A percentile compares a stretch with the other conserved stretches of the same genome.
phyloP scores from a whole-genome alignment of 1,140 invertebrate genomes.

The Caenorhabditis inopinata region DNA sequence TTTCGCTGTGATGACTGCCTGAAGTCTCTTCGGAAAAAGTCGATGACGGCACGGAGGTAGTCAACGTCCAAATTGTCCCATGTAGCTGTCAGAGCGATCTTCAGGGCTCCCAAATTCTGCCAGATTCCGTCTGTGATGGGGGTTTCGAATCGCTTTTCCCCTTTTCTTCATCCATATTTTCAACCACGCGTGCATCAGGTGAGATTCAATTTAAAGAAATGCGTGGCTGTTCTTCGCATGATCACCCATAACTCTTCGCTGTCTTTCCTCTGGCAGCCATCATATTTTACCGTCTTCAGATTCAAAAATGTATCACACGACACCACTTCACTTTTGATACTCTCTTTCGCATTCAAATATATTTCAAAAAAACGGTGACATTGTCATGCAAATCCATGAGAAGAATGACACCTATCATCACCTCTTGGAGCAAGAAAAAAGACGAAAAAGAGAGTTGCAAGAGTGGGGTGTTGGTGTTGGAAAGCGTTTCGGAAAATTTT shows the following conservation, averaged over 20 bases:
- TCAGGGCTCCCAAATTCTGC: no score
- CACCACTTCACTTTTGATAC: not conserved
- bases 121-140: no score
- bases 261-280: not conserved
- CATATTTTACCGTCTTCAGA: not conserved
- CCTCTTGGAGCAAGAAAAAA: not conserved
- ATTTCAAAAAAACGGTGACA: not conserved
- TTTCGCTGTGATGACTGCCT: no score
- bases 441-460: not conserved
- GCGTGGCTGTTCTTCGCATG: not conserved
- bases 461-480: not conserved
- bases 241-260: not conserved
- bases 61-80: no score
- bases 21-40: no score
- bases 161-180: no score
- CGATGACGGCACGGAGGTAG: no score
- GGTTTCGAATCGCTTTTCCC: no score
- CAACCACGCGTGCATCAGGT: not conserved
- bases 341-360: not conserved
- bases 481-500: slow-evolving; percentile 1
- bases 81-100: no score
- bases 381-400: slow-evolving; percentile 19
- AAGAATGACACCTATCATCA: not conserved
- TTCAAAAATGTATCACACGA: not conserved
- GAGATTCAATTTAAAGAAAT: not conserved